Conservation (phyloP, 2,113 vertebrate genomes). For the Hypomesus transpacificus region DNA sequence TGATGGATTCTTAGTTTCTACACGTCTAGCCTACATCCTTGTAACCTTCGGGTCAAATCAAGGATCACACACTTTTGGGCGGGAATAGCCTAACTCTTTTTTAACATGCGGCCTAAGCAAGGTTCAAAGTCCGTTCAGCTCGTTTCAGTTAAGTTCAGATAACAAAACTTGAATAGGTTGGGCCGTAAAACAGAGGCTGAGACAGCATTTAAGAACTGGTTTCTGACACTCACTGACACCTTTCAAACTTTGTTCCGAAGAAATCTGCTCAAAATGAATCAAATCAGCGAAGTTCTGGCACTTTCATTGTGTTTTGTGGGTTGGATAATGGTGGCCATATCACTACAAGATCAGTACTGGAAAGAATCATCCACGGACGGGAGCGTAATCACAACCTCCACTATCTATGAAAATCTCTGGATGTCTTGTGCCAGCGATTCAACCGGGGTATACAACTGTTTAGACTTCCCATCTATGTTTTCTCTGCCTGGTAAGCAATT, state of each 20-base stretch:
- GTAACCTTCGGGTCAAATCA: constrained; percentile 8
- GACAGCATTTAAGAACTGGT: no score
- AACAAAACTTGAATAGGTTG: no score
- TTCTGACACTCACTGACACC: no score
- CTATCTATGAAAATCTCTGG: constrained; percentile 88
- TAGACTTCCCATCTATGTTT: constrained; percentile 83
- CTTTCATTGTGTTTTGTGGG: constrained; percentile 72
- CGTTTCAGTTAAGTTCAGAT: no score
- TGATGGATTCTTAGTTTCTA: no score
- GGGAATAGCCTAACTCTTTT: no score
- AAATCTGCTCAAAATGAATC: constrained; percentile 60
- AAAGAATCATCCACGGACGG: constrained; percentile 72
- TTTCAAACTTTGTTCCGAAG: constrained; percentile 46
- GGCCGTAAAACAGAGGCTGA: no score
- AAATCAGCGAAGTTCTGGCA: constrained; percentile 68
- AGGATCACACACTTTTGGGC: constrained; percentile 46
- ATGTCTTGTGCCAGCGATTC: constrained; percentile 86
- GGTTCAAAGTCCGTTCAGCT: constrained; percentile 44
- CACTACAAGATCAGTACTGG: constrained; percentile 75
- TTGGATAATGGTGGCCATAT: constrained; percentile 72
- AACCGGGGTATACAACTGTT: constrained; percentile 78
- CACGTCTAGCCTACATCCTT: no score
- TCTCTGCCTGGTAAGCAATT: constrained; percentile 77
- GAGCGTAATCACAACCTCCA: constrained; percentile 79
- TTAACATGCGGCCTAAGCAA: constrained; percentile 52